Evolutionary conservation across 2,113 vertebrate genomes (phyloP).

Genomic region (Labrus mixtus): DNA sequence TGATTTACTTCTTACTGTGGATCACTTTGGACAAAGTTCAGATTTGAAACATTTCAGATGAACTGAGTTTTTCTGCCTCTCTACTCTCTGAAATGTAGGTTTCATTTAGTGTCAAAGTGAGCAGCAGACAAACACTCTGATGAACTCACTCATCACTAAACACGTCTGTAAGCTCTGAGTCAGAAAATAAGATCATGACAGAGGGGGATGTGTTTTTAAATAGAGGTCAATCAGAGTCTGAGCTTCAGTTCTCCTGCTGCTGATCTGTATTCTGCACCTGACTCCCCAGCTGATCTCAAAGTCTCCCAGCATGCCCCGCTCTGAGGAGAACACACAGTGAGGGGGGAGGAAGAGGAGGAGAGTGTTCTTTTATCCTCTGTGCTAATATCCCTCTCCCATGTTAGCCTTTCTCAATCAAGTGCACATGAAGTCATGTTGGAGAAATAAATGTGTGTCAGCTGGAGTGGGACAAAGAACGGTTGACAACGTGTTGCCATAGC

Average conservation of each 20-base stretch:
- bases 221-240: slow-evolving; percentile 71
- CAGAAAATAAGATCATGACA: slow-evolving; percentile 38
- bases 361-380: slow-evolving; percentile 44
- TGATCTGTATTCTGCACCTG: slow-evolving; percentile 75
- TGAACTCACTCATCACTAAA: slow-evolving; percentile 49
- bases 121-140: slow-evolving; percentile 32
- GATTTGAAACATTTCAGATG: slow-evolving; percentile 9
- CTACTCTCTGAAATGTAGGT: background rate
- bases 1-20: background rate
- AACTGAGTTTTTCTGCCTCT: slow-evolving; percentile 1
- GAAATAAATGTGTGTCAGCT: slow-evolving; percentile 71
- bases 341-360: slow-evolving; percentile 35
- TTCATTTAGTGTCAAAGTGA: slow-evolving; percentile 19
- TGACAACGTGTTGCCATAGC: no score
- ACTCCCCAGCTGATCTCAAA: slow-evolving; percentile 59
- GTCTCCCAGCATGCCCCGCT: slow-evolving; percentile 63
- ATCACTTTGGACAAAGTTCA: background rate
- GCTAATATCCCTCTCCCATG: slow-evolving; percentile 59
- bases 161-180: slow-evolving; percentile 34
- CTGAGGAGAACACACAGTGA: slow-evolving; percentile 69
- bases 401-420: slow-evolving; percentile 65
- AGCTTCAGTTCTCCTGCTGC: slow-evolving; percentile 52
- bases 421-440: slow-evolving; percentile 59
- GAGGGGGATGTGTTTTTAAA: slow-evolving; percentile 36
- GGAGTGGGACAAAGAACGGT: no score